A percentile compares a stretch with the other conserved stretches of the same genome.
Evolutionary conservation across 2,113 vertebrate species (phyloP).

Genomic region (Mesitornis unicolor): DNA sequence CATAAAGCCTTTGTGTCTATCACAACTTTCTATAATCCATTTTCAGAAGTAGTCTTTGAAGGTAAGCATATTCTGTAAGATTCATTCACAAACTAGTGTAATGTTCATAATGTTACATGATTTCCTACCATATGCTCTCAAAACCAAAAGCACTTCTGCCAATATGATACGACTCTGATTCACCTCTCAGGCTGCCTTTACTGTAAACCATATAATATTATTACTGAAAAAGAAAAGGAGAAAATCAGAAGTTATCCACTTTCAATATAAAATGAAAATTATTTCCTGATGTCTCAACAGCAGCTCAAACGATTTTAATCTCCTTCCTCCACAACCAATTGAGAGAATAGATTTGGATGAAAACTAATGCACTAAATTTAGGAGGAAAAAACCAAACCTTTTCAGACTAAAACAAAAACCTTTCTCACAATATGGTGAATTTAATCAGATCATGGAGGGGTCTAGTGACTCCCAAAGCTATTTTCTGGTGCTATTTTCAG

Average conservation of each 20-base stretch:
- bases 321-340: not conserved
- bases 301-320: not conserved
- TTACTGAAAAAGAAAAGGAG: not conserved
- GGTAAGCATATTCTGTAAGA: not conserved
- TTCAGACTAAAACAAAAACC: not conserved
- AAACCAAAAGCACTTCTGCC: not conserved
- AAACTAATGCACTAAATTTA: not conserved
- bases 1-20: not conserved
- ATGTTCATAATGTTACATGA: not conserved
- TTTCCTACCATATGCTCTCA: not conserved
- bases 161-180: not conserved
- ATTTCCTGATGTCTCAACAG: not conserved
- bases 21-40: not conserved
- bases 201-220: not conserved
- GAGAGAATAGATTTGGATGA: not conserved
- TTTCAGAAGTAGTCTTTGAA: not conserved
- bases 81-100: not conserved
- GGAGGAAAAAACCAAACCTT: not conserved
- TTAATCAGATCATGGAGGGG: not conserved
- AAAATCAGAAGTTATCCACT: not conserved
- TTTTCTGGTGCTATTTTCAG: not conserved
- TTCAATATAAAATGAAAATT: not conserved
- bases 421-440: not conserved
- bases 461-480: not conserved
- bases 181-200: not conserved